A percentile compares a stretch with the other conserved stretches of the same genome.
Evolutionary conservation across 2,797 vertebrate species (phyloP).

Genomic region (Crocodylus rhombifer): DNA sequence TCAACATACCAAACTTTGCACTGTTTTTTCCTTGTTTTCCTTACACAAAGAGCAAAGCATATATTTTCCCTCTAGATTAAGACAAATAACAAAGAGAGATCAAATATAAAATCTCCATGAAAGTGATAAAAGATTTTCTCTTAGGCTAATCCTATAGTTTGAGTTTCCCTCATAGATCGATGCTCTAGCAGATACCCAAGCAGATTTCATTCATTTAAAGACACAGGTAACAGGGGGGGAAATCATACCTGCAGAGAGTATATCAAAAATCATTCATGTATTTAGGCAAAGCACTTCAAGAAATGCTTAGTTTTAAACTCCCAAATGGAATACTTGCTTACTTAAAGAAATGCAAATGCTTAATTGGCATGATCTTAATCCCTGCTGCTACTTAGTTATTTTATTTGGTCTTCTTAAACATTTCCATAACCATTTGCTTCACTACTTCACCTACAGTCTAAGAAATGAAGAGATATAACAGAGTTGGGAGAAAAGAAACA

Average conservation of each 20-base stretch:
- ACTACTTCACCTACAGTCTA: neutral
- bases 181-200: neutral
- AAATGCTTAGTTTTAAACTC: neutral
- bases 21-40: neutral
- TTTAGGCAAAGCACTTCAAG: slow-evolving; percentile 11
- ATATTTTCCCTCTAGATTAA: neutral
- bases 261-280: neutral
- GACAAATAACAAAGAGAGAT: neutral
- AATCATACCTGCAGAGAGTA: slow-evolving; percentile 12
- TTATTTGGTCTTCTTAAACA: neutral
- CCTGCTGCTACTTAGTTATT: slow-evolving; percentile 10
- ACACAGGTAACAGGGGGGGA: neutral
- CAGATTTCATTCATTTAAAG: neutral
- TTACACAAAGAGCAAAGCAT: neutral
- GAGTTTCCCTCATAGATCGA: neutral
- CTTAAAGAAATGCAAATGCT: neutral
- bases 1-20: neutral
- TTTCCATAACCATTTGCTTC: slow-evolving; percentile 14
- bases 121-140: neutral
- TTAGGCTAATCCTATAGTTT: neutral
- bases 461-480: neutral
- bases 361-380: slow-evolving; percentile 21
- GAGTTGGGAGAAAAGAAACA: neutral
- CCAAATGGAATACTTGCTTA: neutral
- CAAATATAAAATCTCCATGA: neutral